phyloP scores from a whole-genome alignment of 2,888 invertebrate genomes.

The Amiota communis region DNA sequence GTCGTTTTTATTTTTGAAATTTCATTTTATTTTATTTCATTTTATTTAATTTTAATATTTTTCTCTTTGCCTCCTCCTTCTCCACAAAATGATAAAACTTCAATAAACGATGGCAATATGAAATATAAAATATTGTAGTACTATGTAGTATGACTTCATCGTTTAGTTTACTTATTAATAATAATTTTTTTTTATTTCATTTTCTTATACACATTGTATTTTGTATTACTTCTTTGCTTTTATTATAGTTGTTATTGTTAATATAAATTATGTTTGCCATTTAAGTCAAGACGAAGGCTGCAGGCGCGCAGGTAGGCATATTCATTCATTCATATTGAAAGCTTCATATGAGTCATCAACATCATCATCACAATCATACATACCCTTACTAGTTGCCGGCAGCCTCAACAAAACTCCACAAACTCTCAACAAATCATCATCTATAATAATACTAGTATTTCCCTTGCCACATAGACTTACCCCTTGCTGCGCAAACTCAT shows the following conservation, averaged over 20 bases:
- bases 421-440: too few relatives aligned
- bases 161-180: not conserved
- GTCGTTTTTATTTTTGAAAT: not conserved
- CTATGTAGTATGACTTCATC: not conserved
- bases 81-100: not conserved
- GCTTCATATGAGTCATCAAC: not conserved
- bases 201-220: too few relatives aligned
- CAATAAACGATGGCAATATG: not conserved
- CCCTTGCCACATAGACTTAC: slow-evolving; percentile 54
- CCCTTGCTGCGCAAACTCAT: slow-evolving; percentile 66
- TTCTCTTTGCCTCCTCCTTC: not conserved
- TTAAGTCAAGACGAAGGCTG: too few relatives aligned
- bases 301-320: too few relatives aligned
- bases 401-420: too few relatives aligned
- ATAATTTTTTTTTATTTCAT: not conserved
- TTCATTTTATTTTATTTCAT: not conserved
- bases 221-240: too few relatives aligned
- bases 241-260: too few relatives aligned
- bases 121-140: not conserved
- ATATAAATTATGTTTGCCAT: too few relatives aligned
- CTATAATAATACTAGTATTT: too few relatives aligned
- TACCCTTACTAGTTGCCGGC: too few relatives aligned
- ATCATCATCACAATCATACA: not conserved
- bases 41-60: too few relatives aligned
- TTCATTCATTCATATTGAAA: too few relatives aligned